A percentile compares a stretch with the other conserved stretches of the same genome.
Conservation (phyloP, 2,113 vertebrate species). For the Oenanthe oenanthe region DNA sequence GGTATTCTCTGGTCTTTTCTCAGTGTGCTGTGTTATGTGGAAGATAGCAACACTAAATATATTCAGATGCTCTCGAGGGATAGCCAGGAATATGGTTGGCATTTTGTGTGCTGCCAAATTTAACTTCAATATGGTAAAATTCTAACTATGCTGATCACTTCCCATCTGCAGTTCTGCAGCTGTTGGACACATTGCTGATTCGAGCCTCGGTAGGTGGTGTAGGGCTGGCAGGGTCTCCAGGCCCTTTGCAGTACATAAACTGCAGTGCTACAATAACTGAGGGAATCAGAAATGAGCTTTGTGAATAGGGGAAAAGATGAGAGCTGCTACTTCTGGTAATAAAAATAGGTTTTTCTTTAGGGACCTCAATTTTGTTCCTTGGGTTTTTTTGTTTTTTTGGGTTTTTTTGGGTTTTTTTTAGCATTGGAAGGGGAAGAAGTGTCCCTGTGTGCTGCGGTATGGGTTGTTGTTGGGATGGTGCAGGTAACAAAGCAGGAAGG, state of each 20-base stretch:
- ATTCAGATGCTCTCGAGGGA: not conserved
- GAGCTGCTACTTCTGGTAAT: not conserved
- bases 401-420: not conserved
- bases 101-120: not conserved
- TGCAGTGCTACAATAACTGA: not conserved
- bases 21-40: not conserved
- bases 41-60: not conserved
- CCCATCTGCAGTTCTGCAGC: not conserved
- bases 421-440: not conserved
- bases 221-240: not conserved
- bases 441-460: not conserved
- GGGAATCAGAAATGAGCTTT: not conserved
- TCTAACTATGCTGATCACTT: not conserved
- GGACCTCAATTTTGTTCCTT: not conserved
- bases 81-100: rapidly evolving
- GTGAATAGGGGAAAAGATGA: not conserved
- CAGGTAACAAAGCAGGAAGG: too few relatives aligned
- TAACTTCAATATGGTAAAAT: not conserved
- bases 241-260: not conserved
- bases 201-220: rapidly evolving
- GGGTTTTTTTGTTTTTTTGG: too few relatives aligned
- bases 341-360: not conserved
- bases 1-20: not conserved
- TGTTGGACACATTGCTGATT: not conserved
- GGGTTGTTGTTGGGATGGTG: too few relatives aligned